Conservation (phyloP, 2,888 invertebrate species). For the Xylota sylvarum region DNA sequence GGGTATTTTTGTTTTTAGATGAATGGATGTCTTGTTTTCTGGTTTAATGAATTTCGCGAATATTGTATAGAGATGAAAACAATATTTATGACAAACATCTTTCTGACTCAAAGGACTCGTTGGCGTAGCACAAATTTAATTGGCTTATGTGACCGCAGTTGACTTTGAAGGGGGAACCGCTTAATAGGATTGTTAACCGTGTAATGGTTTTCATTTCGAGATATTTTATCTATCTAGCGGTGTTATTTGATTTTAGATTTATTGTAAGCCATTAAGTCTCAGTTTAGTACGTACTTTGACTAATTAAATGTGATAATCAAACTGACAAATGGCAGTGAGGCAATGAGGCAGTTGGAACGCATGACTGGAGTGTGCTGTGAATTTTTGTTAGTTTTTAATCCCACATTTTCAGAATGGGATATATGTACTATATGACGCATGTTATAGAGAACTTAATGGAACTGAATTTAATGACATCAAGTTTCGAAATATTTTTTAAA, state of each 20-base stretch:
- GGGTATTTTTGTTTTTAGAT: neutral
- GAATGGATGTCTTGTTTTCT: neutral
- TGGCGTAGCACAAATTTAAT: conserved; percentile 2
- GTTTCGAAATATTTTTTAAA: too few species aligned
- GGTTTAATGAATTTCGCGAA: neutral
- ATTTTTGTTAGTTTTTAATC: too few species aligned
- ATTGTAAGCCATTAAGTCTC: neutral
- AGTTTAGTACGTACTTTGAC: neutral
- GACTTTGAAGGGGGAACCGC: neutral
- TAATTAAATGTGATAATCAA: conserved; percentile 1
- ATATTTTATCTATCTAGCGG: neutral
- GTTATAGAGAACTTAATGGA: too few species aligned
- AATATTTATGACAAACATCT: neutral
- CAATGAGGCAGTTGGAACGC: too few species aligned
- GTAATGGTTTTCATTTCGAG: conserved; percentile 1
- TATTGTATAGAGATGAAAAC: neutral
- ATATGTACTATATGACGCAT: too few species aligned
- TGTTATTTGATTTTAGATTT: neutral
- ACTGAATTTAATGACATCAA: too few species aligned
- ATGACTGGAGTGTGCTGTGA: too few species aligned
- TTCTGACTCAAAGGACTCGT: neutral
- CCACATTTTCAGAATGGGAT: too few species aligned
- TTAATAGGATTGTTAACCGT: conserved; percentile 1
- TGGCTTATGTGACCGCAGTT: conserved; percentile 2
- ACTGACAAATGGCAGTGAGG: neutral